Evolutionary conservation across 2,888 invertebrate species (phyloP).

Genomic region (Ormyrus labotus): DNA sequence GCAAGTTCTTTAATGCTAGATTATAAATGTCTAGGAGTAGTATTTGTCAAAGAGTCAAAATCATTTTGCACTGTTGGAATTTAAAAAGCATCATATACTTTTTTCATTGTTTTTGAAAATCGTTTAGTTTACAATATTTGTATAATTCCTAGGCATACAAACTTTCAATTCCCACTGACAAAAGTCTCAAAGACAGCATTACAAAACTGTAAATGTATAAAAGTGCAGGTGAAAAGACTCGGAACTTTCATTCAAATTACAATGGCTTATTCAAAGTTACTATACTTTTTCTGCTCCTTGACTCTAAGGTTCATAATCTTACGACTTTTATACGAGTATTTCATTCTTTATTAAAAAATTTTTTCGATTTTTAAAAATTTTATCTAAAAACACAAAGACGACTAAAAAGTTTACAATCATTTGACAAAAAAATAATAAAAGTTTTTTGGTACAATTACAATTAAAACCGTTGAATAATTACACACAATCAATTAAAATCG

Average conservation of each 20-base stretch:
- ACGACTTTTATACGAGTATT: constrained; percentile 45
- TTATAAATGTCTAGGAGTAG: constrained; percentile 65
- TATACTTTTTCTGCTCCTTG: constrained; percentile 28
- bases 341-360: constrained; percentile 37
- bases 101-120: constrained; percentile 42
- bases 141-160: constrained; percentile 53
- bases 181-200: constrained; percentile 39
- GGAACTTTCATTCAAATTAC: constrained; percentile 65
- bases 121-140: constrained; percentile 33
- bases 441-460: constrained; percentile 16
- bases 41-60: constrained; percentile 64
- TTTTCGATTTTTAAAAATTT: constrained; percentile 37
- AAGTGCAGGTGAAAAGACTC: constrained; percentile 63
- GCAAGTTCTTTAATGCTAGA: constrained; percentile 59
- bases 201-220: constrained; percentile 71
- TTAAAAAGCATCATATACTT: constrained; percentile 41
- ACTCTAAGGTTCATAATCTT: constrained; percentile 50
- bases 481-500: constrained; percentile 25
- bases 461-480: background rate
- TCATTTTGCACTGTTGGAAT: constrained; percentile 55
- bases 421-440: constrained; percentile 41
- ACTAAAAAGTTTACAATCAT: constrained; percentile 31
- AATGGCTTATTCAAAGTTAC: constrained; percentile 41
- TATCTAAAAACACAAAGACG: constrained; percentile 32
- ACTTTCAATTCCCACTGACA: constrained; percentile 53